These are phyloP conservation scores for Euproctis similis DNA, from an alignment of 2,888 invertebrate species.

Conservation along the genomic window DNA sequence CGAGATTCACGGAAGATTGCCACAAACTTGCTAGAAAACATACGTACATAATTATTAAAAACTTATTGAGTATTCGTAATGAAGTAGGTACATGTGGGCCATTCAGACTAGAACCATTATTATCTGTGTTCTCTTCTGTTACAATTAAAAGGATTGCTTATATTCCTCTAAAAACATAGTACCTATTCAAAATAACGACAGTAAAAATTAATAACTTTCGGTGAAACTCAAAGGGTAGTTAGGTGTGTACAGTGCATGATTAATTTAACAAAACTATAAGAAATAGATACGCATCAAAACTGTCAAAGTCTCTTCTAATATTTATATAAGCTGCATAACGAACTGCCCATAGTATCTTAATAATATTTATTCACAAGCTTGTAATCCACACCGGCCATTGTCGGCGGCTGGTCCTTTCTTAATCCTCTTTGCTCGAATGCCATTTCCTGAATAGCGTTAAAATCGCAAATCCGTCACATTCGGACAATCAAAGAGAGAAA, in stretches of 20 bases:
- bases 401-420: constrained; percentile 27
- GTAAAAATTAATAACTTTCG: background rate
- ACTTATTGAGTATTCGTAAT: no score
- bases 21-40: no score
- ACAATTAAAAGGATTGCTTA: no score
- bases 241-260: constrained; percentile 2
- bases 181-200: background rate
- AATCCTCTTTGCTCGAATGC: constrained; percentile 54
- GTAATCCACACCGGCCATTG: constrained; percentile 31
- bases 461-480: constrained; percentile 64
- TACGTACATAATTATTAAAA: no score
- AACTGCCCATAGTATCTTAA: constrained; percentile 16
- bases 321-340: constrained; percentile 15
- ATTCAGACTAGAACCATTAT: no score
- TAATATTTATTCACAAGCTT: constrained; percentile 26
- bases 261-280: constrained; percentile 3
- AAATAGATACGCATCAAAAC: constrained; percentile 2
- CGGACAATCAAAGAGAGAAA: constrained; percentile 63
- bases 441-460: constrained; percentile 42
- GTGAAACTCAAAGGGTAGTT: constrained; percentile 1
- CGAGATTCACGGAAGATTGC: no score
- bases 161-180: no score
- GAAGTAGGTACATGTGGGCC: no score
- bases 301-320: constrained; percentile 4
- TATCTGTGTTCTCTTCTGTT: no score